Conservation (phyloP, 2,797 vertebrate genomes). For the Sebastes minor region DNA sequence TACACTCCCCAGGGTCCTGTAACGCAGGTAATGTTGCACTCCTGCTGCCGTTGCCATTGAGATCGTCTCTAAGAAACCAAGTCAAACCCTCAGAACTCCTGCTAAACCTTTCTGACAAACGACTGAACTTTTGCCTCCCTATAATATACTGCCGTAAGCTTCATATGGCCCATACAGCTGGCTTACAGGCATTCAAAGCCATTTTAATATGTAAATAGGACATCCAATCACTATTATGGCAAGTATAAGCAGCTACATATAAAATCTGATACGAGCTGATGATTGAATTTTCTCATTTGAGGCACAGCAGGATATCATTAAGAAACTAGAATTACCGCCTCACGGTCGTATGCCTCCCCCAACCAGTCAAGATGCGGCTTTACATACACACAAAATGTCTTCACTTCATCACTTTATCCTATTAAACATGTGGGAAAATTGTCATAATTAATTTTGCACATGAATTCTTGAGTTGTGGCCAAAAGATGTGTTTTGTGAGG, state of each 20-base stretch:
- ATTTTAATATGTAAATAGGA: neutral
- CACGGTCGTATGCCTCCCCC: neutral
- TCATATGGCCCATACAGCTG: neutral
- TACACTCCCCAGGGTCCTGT: conserved; percentile 38
- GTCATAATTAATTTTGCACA: neutral
- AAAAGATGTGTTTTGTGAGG: too few relatives aligned
- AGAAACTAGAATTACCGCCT: neutral
- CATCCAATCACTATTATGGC: neutral
- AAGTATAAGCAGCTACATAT: neutral
- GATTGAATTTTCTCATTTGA: neutral
- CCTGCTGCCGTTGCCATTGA: conserved; percentile 30
- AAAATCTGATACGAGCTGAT: neutral
- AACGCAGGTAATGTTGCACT: conserved; percentile 41
- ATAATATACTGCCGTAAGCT: neutral
- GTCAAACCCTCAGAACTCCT: conserved; percentile 2
- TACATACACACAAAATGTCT: neutral
- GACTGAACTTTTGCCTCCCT: neutral
- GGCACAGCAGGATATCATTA: neutral
- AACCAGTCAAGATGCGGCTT: neutral
- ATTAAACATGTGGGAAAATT: too few relatives aligned
- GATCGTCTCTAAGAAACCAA: conserved; percentile 44
- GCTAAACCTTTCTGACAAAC: neutral
- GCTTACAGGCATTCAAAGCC: neutral
- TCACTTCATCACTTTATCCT: too few relatives aligned
- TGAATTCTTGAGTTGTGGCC: too few relatives aligned